A percentile compares a stretch with the other conserved stretches of the same genome.
These are phyloP conservation scores for Andrena flavipes DNA, from an alignment of 2,888 invertebrate species.

Conservation along the genomic window DNA sequence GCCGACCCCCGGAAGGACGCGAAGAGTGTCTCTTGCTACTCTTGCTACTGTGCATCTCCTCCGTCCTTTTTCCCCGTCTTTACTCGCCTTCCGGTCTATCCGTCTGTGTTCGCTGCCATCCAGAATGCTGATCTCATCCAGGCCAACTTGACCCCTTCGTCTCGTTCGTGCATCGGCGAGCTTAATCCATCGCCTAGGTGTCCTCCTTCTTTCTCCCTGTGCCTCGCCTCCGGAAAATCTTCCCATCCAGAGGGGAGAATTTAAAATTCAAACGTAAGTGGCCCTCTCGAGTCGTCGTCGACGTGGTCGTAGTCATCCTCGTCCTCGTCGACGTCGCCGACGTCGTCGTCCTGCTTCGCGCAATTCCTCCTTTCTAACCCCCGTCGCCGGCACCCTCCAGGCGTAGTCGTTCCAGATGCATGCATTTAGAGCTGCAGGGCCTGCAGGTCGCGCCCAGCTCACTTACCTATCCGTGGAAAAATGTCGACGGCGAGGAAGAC, in stretches of 20 bases:
- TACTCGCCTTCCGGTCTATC: conserved; percentile 28
- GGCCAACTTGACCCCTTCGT: conserved; percentile 73
- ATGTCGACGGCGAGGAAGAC: conserved; percentile 29
- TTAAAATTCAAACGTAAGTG: conserved; percentile 79
- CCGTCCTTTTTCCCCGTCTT: conserved; percentile 8
- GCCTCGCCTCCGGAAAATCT: conserved; percentile 67
- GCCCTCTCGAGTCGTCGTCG: conserved; percentile 72
- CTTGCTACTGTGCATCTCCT: not conserved
- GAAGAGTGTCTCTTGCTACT: conserved; percentile 39
- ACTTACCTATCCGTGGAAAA: conserved; percentile 43
- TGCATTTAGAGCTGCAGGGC: conserved; percentile 73
- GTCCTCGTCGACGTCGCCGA: conserved; percentile 46
- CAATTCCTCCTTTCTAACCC: conserved; percentile 59
- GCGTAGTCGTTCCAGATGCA: conserved; percentile 77
- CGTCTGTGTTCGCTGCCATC: conserved; percentile 53
- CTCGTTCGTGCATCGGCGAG: conserved; percentile 71
- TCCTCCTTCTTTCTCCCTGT: conserved; percentile 54
- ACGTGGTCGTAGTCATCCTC: conserved; percentile 56
- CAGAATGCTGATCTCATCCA: conserved; percentile 73
- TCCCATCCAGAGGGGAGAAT: conserved; percentile 72
- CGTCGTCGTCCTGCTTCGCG: conserved; percentile 64
- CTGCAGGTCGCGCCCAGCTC: conserved; percentile 54
- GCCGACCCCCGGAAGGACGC: conserved; percentile 53
- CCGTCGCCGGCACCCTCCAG: conserved; percentile 69
- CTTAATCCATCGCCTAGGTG: conserved; percentile 71